Conservation (phyloP, 2,888 invertebrate species). For the Drosophila mercatorum region DNA sequence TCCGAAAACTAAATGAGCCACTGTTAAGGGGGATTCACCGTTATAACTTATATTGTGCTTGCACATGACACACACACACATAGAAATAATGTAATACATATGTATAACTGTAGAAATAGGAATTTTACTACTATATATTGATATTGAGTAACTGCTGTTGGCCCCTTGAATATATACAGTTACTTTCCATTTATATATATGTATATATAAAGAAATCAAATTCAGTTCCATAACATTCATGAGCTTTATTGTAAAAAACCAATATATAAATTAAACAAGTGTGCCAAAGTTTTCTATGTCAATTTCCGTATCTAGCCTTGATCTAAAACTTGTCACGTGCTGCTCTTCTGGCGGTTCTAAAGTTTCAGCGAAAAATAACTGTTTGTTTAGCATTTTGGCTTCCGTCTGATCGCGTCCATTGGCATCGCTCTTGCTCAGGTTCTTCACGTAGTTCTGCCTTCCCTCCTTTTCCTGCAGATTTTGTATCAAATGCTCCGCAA, state of each 20-base stretch:
- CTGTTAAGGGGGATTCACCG: neutral
- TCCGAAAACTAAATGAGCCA: constrained; percentile 16
- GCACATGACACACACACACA: neutral
- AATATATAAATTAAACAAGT: constrained; percentile 42
- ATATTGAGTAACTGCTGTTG: too few species aligned
- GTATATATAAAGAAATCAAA: neutral
- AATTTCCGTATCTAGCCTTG: neutral
- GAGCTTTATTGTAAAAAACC: constrained; percentile 1
- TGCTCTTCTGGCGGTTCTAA: neutral
- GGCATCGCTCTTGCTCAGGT: constrained; percentile 59
- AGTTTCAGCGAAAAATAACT: constrained; percentile 57
- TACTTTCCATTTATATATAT: too few species aligned
- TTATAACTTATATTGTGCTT: neutral
- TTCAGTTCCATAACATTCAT: neutral
- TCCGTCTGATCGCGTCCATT: constrained; percentile 54
- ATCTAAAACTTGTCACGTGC: neutral
- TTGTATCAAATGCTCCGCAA: constrained; percentile 1
- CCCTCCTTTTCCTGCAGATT: neutral
- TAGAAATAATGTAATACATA: too few species aligned
- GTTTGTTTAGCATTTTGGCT: constrained; percentile 68
- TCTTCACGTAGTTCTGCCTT: neutral
- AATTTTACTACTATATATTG: neutral
- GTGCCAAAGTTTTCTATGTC: constrained; percentile 59
- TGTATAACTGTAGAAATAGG: too few species aligned
- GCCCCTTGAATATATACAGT: constrained; percentile 3